A percentile compares a stretch with the other conserved stretches of the same genome.
Conservation (phyloP, 2,113 vertebrate genomes). For the Epinephelus lanceolatus region DNA sequence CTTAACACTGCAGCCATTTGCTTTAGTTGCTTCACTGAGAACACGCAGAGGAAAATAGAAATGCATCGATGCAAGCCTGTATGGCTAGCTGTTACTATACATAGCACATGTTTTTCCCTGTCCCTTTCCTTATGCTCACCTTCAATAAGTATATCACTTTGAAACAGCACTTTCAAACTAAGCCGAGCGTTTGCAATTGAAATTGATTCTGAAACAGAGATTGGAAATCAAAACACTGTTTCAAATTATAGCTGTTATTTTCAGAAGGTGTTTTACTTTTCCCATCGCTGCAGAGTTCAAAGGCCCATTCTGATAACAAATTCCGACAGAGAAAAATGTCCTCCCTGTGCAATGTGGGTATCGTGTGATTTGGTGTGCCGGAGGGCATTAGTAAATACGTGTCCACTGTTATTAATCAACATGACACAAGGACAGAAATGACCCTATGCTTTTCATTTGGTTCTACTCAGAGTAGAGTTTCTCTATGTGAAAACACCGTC, state of each 20-base stretch:
- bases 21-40: constrained; percentile 19
- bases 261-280: constrained; percentile 69
- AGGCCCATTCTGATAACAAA: constrained; percentile 82
- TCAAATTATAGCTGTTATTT: constrained; percentile 60
- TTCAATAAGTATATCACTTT: constrained; percentile 26
- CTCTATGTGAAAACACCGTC: constrained; percentile 31
- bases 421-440: constrained; percentile 82
- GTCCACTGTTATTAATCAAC: constrained; percentile 88
- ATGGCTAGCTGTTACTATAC: not conserved
- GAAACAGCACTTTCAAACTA: constrained; percentile 22
- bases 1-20: constrained; percentile 37
- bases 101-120: not conserved
- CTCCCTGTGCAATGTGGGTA: constrained; percentile 76
- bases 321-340: constrained; percentile 85
- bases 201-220: constrained; percentile 47
- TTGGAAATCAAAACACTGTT: constrained; percentile 55
- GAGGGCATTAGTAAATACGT: constrained; percentile 82
- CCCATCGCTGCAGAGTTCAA: constrained; percentile 74
- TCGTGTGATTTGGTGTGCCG: constrained; percentile 76
- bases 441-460: constrained; percentile 80
- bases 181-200: constrained; percentile 1
- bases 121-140: not conserved
- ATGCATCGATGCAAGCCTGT: not conserved
- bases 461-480: constrained; percentile 71
- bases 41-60: constrained; percentile 7